A percentile compares a stretch with the other conserved stretches of the same genome.
phyloP scores from a whole-genome alignment of 2,113 vertebrate genomes.

The Pedetes capensis region DNA sequence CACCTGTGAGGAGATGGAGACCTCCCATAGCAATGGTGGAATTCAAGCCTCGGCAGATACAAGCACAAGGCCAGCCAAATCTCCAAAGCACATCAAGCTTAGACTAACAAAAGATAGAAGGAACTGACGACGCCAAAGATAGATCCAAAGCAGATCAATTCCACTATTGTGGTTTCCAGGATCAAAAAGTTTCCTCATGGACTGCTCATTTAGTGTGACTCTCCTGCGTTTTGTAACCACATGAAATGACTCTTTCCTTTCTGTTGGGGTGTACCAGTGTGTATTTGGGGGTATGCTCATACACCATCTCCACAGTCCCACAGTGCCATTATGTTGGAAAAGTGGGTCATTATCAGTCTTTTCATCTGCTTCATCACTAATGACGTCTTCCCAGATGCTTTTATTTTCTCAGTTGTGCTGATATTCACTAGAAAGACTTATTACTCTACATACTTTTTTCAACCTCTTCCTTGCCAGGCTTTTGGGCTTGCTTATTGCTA shows the following conservation, averaged over 20 bases:
- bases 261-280: constrained; percentile 87
- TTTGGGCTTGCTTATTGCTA: background rate
- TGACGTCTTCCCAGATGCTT: constrained; percentile 83
- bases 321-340: constrained; percentile 89
- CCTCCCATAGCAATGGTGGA: constrained; percentile 92
- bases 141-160: constrained; percentile 92
- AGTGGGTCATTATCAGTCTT: constrained; percentile 86
- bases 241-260: constrained; percentile 85
- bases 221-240: constrained; percentile 87
- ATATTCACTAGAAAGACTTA: background rate
- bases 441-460: background rate
- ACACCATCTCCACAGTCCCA: constrained; percentile 95
- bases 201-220: constrained; percentile 93
- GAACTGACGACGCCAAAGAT: constrained; percentile 96
- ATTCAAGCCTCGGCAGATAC: constrained; percentile 94
- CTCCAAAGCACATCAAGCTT: constrained; percentile 93
- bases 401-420: constrained; percentile 48
- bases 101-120: constrained; percentile 94
- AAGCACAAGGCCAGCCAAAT: constrained; percentile 94
- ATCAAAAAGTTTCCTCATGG: constrained; percentile 87
- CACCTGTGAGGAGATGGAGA: constrained; percentile 95
- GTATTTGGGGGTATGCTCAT: constrained; percentile 84
- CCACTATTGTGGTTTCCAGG: constrained; percentile 87
- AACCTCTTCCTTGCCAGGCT: background rate
- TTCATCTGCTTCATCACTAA: constrained; percentile 86